These are phyloP conservation scores for Caenorhabditis remanei DNA, from an alignment of 1,140 invertebrate genomes.

Conservation along the genomic window DNA sequence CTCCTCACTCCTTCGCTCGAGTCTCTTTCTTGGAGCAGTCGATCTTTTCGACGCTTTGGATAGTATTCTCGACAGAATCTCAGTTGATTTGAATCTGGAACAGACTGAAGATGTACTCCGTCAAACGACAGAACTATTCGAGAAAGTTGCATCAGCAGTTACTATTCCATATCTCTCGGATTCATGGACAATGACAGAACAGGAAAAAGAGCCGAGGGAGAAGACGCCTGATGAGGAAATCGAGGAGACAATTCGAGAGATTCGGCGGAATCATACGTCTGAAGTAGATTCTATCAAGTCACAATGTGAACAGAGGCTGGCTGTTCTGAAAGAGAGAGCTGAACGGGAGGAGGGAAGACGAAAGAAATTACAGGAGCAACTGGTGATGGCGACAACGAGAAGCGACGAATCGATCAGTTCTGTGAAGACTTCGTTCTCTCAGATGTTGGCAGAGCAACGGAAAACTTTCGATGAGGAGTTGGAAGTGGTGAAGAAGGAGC, in stretches of 20 bases:
- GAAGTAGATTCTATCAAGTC: slow-evolving; percentile 66
- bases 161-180: slow-evolving; percentile 36
- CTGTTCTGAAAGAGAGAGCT: slow-evolving; percentile 66
- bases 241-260: slow-evolving; percentile 16
- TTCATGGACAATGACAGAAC: slow-evolving; percentile 46
- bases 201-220: slow-evolving; percentile 25
- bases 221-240: not conserved
- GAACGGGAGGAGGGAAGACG: slow-evolving; percentile 70
- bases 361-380: slow-evolving; percentile 69
- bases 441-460: slow-evolving; percentile 67
- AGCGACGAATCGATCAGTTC: slow-evolving; percentile 55
- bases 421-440: slow-evolving; percentile 69
- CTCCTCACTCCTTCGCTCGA: slow-evolving; percentile 20
- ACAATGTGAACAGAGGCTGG: slow-evolving; percentile 72
- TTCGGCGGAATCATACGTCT: slow-evolving; percentile 26
- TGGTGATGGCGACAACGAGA: slow-evolving; percentile 66
- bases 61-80: slow-evolving; percentile 56
- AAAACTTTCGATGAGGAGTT: slow-evolving; percentile 69
- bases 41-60: slow-evolving; percentile 30
- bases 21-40: slow-evolving; percentile 22
- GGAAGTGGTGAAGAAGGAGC: slow-evolving; percentile 69
- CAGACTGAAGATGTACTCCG: slow-evolving; percentile 66
- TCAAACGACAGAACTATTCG: slow-evolving; percentile 17
- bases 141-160: not conserved
- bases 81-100: slow-evolving; percentile 67